Base-by-base conservation (phyloP, 1,140 invertebrate genomes). In the Pseudoatta argentina region DNA sequence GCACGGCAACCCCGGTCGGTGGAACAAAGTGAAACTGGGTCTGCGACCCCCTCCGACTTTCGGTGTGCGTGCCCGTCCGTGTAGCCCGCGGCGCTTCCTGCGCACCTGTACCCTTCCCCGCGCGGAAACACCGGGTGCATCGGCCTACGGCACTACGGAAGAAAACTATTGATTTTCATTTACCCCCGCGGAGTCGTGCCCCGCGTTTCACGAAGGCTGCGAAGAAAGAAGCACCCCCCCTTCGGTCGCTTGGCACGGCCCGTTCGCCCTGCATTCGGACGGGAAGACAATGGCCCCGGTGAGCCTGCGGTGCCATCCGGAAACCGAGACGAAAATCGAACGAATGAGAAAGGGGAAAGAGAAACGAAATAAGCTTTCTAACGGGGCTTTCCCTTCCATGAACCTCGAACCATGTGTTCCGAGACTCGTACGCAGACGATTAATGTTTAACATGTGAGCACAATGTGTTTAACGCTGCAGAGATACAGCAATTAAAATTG, bases 101-200 rank as follows among this genome's bases (percentile, higher is more conserved):
- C n/a, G 59, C 77, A 75, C 44, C 59, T 86, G 63, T 64, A 57
- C 53, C 30, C 30, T 59, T 21, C n/a, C 39, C 57, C 27, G 30
- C 12, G 71, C 61, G 72, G 72, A 77, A 85, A 66, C 87, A 91
- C 88, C 88, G 92, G 91, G 91, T 92, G 87, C 91, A 92, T 92
- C 91, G 91, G 91, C 91, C 91, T 88, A 67, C 18, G 57, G 72
- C 73, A 89, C 82, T 79, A 89, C 76, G 64, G 79, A 88, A 87
- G 92, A 93, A 92, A 91, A 92, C 77, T 93, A 93, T 93, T 92
- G 92, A 93, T 93, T 93, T 92, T 92, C 92, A 90, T 92, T 92
- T 91, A 91, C 86, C 85, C 85, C 85, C 30, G 85, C 81, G 44
- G 81, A 91, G 71, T 30, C 73, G 59, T 85, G 83, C 86, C 82